Evolutionary conservation across 2,113 vertebrate genomes (phyloP).

Genomic region (Craseonycteris thonglongyai): DNA sequence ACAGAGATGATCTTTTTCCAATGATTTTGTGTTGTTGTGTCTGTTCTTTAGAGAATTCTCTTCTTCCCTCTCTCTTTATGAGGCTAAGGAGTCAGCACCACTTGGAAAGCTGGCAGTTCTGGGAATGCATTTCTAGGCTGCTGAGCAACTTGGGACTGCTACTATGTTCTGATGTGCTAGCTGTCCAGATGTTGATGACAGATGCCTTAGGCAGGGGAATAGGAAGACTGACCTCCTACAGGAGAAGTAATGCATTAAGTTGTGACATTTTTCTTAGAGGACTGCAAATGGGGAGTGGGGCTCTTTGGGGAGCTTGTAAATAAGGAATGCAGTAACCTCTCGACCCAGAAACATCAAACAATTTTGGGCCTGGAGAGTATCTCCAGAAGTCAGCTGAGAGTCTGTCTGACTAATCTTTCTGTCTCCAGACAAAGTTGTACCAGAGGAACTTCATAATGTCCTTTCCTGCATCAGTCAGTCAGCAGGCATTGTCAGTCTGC

Average conservation of each 20-base stretch:
- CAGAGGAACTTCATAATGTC: neutral
- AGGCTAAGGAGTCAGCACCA: neutral
- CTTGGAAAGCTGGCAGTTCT: constrained; percentile 5
- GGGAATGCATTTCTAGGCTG: constrained; percentile 3
- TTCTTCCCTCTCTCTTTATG: neutral
- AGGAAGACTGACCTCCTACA: neutral
- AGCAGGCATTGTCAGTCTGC: neutral
- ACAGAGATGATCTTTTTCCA: constrained; percentile 22
- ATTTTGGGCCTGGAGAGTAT: neutral
- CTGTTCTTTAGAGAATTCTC: constrained; percentile 6
- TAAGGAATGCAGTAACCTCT: neutral
- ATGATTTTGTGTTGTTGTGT: neutral
- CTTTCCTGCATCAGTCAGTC: neutral
- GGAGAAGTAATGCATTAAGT: neutral
- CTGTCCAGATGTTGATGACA: neutral
- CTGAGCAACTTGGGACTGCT: neutral
- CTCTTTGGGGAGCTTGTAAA: neutral
- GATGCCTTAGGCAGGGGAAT: neutral
- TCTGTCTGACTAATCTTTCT: neutral
- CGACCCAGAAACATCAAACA: neutral
- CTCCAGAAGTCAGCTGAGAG: neutral
- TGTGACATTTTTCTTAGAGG: constrained; percentile 4
- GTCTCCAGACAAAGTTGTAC: neutral
- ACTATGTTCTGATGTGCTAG: constrained; percentile 1
- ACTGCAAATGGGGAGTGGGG: neutral